A percentile compares a stretch with the other conserved stretches of the same genome.
These are phyloP conservation scores for Tauraco erythrolophus DNA, from an alignment of 2,113 vertebrate genomes.

Conservation along the genomic window DNA sequence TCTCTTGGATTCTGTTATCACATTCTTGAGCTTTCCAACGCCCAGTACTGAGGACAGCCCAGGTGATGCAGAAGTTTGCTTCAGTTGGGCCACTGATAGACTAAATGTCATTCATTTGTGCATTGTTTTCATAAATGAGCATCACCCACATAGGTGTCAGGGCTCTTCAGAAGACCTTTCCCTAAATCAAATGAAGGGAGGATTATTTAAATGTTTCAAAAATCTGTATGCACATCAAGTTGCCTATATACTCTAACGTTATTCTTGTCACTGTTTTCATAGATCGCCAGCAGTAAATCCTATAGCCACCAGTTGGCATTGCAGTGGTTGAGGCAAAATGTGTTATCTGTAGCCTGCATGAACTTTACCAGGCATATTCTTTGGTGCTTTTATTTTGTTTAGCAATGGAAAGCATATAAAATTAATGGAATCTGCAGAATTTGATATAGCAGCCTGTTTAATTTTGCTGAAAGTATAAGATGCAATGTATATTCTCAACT, in stretches of 20 bases:
- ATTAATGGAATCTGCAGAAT: background rate
- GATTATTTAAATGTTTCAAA: background rate
- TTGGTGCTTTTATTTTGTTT: background rate
- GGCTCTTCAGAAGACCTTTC: background rate
- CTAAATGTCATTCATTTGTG: background rate
- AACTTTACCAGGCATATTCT: background rate
- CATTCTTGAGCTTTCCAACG: background rate
- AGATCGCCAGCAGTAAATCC: background rate
- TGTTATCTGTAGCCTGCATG: background rate
- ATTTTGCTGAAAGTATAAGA: background rate
- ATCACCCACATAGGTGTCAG: background rate
- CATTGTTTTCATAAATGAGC: background rate
- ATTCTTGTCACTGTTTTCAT: background rate
- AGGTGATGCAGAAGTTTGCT: background rate
- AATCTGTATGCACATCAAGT: background rate
- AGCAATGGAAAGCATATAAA: background rate
- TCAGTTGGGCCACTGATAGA: background rate
- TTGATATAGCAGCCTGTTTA: background rate
- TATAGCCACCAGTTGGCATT: background rate
- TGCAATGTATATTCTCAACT: background rate
- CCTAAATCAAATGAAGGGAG: background rate
- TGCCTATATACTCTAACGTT: background rate
- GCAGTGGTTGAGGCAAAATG: background rate
- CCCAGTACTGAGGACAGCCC: background rate
- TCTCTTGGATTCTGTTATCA: background rate